Base-by-base conservation (phyloP, 2,888 invertebrate genomes). In the Drosophila mettleri region DNA sequence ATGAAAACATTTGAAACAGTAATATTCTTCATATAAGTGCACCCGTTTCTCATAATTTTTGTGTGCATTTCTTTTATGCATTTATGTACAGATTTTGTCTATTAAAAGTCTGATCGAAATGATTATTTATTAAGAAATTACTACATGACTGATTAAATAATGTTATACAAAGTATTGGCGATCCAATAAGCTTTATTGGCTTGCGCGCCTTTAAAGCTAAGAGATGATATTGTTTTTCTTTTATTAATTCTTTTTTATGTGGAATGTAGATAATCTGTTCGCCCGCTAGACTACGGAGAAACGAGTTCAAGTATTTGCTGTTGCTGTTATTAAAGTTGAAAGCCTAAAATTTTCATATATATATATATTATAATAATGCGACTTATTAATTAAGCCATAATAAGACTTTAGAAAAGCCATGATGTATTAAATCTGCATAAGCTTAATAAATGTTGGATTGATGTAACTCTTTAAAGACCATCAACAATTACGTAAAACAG, bases 401-500 rank as follows among this genome's bases (percentile, higher is more conserved):
- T n/a, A n/a, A n/a, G n/a, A n/a, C n/a, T 45, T 16, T 10, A 16
- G 9, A 6, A 45, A 9, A 6, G 2, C 27, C 10, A 5, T 2
- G 16, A 6, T 20, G 9, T 20, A 29, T 29, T n/a, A 18, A 18
- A 52, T 41, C 53, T 3, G 16, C n/a, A 24, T 41, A 41, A 54
- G 8, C 39, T 10, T 31, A 54, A 33, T 24, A 16, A 41, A 14
- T 33, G 27, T 14, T 29, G 33, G 20, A 18, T 27, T 45, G 5
- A 27, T 27, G 41, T n/a, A 55, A 33, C 54, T 41, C 24, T 34
- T 14, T 12, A 43, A 36, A 10, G 24, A 22, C 45, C 20, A 34
- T 29, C 8, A 22, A 1, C 24, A 43, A 53, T 16, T 12, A 38
- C 38, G 18, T 33, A 16, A n/a, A 59, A 29, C 29, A 38, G 29